Conservation (phyloP, 2,888 invertebrate species). For the Tipula helvola region DNA sequence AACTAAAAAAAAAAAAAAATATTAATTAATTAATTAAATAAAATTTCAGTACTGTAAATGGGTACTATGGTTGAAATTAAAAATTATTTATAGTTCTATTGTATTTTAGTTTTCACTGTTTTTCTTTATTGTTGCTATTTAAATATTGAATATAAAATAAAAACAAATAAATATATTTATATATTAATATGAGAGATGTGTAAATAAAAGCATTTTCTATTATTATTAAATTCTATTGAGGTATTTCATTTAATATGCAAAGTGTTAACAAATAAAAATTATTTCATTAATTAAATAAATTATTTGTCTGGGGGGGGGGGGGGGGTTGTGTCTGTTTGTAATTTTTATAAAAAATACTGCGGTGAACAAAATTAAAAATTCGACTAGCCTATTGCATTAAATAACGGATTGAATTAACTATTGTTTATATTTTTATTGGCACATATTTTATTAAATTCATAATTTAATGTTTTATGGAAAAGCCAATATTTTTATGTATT, state of each 20-base stretch:
- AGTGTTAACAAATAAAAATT: neutral
- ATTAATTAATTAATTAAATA: neutral
- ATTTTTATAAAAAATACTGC: neutral
- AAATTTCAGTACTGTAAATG: slow-evolving; percentile 11
- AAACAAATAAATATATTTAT: neutral
- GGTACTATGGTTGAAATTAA: slow-evolving; percentile 6
- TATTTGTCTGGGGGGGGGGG: neutral
- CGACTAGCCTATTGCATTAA: slow-evolving; percentile 4
- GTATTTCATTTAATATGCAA: neutral
- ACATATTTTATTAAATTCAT: neutral
- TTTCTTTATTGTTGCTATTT: neutral
- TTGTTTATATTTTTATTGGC: neutral
- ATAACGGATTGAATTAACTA: slow-evolving; percentile 4
- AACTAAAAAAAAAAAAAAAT: neutral
- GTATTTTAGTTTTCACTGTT: neutral
- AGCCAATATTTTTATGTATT: neutral
- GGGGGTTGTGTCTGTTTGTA: neutral
- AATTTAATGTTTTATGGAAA: neutral
- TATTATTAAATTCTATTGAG: neutral
- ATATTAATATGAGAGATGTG: neutral
- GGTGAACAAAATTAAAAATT: neutral
- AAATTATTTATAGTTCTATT: neutral
- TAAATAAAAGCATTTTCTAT: neutral
- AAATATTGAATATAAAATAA: neutral
- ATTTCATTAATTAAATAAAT: neutral